A percentile compares a stretch with the other conserved stretches of the same genome.
Evolutionary conservation across 1,140 invertebrate species (phyloP).

Genomic region (Diabrotica virgifera): DNA sequence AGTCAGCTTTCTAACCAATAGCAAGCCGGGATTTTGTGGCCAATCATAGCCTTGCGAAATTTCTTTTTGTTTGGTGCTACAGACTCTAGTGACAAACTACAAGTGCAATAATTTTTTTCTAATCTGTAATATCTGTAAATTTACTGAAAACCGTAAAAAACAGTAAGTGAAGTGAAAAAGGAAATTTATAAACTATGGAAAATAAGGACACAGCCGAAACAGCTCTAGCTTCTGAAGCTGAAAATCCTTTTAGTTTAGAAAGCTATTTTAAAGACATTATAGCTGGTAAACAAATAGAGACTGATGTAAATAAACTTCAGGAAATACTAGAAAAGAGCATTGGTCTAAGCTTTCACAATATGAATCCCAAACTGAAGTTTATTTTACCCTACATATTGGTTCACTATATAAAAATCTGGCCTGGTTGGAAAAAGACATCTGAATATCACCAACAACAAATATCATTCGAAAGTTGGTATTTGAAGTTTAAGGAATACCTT

Average conservation of each 20-base stretch:
- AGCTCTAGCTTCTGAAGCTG: background rate
- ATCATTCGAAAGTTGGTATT: conserved; percentile 28
- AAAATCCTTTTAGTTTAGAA: conserved; percentile 10
- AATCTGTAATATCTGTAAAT: no score
- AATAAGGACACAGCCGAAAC: background rate
- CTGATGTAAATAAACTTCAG: conserved; percentile 24
- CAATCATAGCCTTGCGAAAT: no score
- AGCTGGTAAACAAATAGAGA: conserved; percentile 26
- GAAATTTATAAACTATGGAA: no score
- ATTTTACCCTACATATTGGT: conserved; percentile 31
- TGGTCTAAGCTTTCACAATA: conserved; percentile 18
- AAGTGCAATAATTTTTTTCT: no score
- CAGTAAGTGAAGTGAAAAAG: no score
- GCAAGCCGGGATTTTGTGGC: no score
- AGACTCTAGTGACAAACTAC: no score
- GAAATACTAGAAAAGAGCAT: conserved; percentile 26
- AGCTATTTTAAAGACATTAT: conserved; percentile 27
- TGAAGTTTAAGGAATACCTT: conserved; percentile 31
- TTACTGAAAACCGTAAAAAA: no score
- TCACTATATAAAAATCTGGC: conserved; percentile 32
- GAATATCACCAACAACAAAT: conserved; percentile 28
- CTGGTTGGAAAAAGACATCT: conserved; percentile 30
- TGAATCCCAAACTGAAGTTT: conserved; percentile 15
- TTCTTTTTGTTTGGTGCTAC: no score
- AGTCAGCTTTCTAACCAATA: no score